Conservation (phyloP, 2,113 vertebrate species). For the Cromileptes altivelis region DNA sequence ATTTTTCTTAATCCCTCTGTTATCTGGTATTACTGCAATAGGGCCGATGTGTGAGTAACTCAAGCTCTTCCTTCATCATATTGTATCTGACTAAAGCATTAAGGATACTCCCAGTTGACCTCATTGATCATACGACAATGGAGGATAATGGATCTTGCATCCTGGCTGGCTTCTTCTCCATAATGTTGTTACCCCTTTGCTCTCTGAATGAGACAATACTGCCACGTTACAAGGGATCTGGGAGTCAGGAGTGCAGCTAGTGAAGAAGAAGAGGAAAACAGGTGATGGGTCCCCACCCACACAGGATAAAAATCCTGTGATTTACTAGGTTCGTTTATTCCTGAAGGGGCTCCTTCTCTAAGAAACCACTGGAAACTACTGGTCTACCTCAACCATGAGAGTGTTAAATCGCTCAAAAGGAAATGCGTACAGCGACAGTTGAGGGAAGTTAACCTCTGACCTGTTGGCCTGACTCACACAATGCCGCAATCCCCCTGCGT, state of each 20-base stretch:
- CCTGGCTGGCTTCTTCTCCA: no score
- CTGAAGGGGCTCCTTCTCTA: not conserved
- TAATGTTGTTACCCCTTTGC: not conserved
- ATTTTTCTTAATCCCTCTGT: not conserved
- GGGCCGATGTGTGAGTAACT: not conserved
- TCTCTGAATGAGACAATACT: not conserved
- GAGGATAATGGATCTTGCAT: not conserved
- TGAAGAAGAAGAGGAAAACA: conserved; percentile 4
- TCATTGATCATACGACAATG: not conserved
- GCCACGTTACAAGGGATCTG: not conserved
- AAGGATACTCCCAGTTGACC: not conserved
- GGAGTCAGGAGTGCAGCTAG: not conserved
- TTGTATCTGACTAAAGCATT: not conserved
- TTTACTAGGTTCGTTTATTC: not conserved
- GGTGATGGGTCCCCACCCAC: conserved; percentile 6
- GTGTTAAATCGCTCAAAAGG: not conserved
- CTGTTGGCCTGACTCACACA: not conserved
- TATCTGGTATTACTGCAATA: not conserved
- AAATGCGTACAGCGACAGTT: not conserved
- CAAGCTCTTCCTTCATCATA: not conserved
- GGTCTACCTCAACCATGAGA: not conserved
- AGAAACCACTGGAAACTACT: not conserved
- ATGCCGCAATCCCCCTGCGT: not conserved
- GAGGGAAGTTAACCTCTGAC: conserved; percentile 20
- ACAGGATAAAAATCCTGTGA: not conserved